phyloP scores from a whole-genome alignment of 2,797 vertebrate genomes.

The Antennarius maculatus region DNA sequence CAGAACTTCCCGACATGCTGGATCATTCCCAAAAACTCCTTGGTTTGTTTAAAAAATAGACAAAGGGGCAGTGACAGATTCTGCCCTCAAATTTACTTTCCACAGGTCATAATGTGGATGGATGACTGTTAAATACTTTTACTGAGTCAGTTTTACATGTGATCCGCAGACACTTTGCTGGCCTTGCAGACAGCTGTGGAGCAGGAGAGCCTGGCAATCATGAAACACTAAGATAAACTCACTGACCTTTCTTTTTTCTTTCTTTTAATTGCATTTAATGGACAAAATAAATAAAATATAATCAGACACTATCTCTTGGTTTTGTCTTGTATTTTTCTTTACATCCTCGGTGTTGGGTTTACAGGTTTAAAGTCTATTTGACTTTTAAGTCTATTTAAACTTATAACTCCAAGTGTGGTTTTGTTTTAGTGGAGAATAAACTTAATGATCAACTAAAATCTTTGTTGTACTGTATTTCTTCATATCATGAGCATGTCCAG shows the following conservation, averaged over 20 bases:
- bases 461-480: too few species aligned
- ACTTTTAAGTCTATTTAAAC: too few species aligned
- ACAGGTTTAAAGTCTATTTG: too few species aligned
- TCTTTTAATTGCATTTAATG: background rate
- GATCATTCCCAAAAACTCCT: slow-evolving; percentile 61
- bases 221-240: slow-evolving; percentile 36
- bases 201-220: slow-evolving; percentile 54
- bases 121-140: background rate
- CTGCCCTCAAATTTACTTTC: background rate
- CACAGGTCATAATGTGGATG: background rate
- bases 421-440: too few species aligned
- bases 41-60: slow-evolving; percentile 65
- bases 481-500: too few species aligned
- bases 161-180: slow-evolving; percentile 59
- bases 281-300: slow-evolving; percentile 56
- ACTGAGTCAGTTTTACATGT: slow-evolving; percentile 11
- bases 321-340: too few species aligned
- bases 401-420: too few species aligned
- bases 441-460: too few species aligned
- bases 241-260: background rate
- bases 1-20: slow-evolving; percentile 60
- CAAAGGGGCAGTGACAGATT: too few species aligned
- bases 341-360: too few species aligned
- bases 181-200: slow-evolving; percentile 71
- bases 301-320: slow-evolving; percentile 13